Evolutionary conservation across 2,888 invertebrate genomes (phyloP), one percentile per base, ranked within the genome.

Genomic region (Nomada fabriciana): DNA sequence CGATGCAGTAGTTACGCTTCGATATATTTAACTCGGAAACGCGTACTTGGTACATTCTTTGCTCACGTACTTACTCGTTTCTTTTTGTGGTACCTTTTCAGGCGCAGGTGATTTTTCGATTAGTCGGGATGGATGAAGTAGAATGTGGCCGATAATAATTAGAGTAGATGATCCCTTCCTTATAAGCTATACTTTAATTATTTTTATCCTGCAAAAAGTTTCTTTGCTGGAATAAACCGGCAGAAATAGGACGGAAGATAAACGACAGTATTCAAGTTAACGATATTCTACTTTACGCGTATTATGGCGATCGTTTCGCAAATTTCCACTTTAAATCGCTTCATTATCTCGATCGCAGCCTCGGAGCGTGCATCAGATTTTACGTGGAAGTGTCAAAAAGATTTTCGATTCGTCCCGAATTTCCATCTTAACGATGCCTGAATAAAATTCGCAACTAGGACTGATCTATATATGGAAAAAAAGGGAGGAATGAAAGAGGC

Each of bases 301-400:
- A 47, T 50, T n/a, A 47, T 5, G 15, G 15, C 15, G 29, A 29
- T 47, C 57, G 20, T 61, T 61, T 61, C 36, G 36, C 50, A 61
- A 61, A 71, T 71, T 60, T 61, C 60, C 50, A 60, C 52, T 43
- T 70, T 57, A 59, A 47, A 36, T 60, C 36, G 52, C 18, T 36
- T 71, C 36, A 52, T 71, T 70, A 59, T 47, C 20, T 50, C 59
- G 5, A 59, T 59, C 59, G 18, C 10, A 53, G 67, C 1, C 18
- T 36, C 47, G 29, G 0, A n/a, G 15, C 70, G 29, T 15, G 20
- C 9, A 18, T 23, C 15, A 9, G 18, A 53, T 7, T 1, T 57
- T 61, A 36, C 36, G 18, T 52, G 18, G 2, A 43, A 15, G 0
- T 36, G n/a, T 52, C 11, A 15, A 29, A 47, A 47, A 1, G 60